Conservation (phyloP, 2,113 vertebrate species). For the Ptilonorhynchus violaceus region DNA sequence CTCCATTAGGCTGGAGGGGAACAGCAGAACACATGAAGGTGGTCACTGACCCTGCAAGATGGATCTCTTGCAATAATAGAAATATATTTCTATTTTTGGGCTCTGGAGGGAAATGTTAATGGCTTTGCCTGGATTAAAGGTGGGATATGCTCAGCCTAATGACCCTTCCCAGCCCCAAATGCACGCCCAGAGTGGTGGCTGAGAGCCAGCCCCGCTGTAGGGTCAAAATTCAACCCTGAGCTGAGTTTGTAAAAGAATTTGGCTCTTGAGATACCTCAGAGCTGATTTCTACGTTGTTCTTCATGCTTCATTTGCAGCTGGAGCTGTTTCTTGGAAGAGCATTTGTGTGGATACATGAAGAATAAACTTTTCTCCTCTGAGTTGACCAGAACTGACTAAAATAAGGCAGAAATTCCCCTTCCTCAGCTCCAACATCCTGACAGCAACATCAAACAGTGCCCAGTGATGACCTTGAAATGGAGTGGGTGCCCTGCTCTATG, state of each 20-base stretch:
- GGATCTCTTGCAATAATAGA: neutral
- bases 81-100: neutral
- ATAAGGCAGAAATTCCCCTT: neutral
- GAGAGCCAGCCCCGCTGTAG: neutral
- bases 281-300: neutral
- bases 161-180: neutral
- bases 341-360: neutral
- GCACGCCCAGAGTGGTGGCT: accelerated
- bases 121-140: neutral
- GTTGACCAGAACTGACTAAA: neutral
- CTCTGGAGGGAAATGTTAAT: neutral
- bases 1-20: constrained; percentile 14
- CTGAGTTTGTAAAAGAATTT: neutral
- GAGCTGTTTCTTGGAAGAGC: neutral
- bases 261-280: neutral
- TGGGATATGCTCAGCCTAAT: neutral
- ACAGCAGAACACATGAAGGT: neutral
- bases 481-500: neutral
- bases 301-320: neutral
- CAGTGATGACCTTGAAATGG: neutral
- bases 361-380: neutral
- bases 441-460: neutral
- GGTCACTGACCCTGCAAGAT: neutral
- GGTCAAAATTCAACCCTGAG: neutral
- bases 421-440: neutral